phyloP scores from a whole-genome alignment of 2,113 vertebrate species.

The Hippocampus guttulatus region DNA sequence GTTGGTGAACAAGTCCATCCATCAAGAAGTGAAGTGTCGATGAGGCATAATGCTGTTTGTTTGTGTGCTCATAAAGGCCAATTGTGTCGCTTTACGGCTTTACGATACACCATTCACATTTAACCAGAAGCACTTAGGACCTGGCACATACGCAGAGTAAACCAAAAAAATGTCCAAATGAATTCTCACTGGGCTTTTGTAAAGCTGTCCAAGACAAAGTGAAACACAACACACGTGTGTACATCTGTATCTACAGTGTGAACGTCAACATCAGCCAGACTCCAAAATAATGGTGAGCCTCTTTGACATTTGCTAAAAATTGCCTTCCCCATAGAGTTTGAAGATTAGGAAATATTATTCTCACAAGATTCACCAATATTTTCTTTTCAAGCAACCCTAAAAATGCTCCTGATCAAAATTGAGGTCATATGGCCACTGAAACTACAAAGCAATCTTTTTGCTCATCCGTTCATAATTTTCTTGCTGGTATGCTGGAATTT shows the following conservation, averaged over 20 bases:
- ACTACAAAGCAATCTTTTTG: no score
- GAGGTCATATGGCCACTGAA: no score
- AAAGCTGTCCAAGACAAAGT: not conserved
- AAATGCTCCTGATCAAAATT: not conserved
- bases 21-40: not conserved
- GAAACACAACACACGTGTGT: not conserved
- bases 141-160: not conserved
- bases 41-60: conserved; percentile 22
- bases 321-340: conserved; percentile 12
- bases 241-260: not conserved
- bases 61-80: conserved; percentile 39
- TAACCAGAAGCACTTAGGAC: conserved; percentile 28
- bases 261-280: not conserved
- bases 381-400: not conserved
- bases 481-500: no score
- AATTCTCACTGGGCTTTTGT: not conserved
- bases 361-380: not conserved
- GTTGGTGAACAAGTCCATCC: not conserved
- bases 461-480: no score
- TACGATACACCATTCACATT: conserved; percentile 54
- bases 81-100: conserved; percentile 58
- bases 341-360: conserved; percentile 10
- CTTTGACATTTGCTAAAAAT: not conserved
- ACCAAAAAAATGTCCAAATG: not conserved
- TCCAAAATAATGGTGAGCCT: not conserved